These are phyloP conservation scores for Polymixis flavicincta DNA, from an alignment of 2,888 invertebrate genomes.

Conservation along the genomic window DNA sequence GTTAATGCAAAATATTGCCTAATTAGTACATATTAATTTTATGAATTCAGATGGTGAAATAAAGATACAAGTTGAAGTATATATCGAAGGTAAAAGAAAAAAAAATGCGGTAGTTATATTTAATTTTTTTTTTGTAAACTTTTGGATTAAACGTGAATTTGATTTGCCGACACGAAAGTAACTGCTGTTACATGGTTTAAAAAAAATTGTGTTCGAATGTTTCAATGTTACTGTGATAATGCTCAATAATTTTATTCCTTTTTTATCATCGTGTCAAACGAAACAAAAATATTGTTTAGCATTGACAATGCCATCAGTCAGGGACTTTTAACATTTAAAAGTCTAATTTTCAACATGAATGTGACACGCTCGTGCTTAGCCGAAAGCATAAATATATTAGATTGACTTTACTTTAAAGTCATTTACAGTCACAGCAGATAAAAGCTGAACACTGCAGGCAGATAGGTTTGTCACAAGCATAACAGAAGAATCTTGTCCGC, in stretches of 20 bases:
- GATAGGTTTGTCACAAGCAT: slow-evolving; percentile 10
- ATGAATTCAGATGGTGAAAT: neutral
- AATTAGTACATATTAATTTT: neutral
- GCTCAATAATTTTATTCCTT: too few species aligned
- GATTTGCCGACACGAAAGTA: neutral
- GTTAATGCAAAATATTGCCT: neutral
- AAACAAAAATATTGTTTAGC: neutral
- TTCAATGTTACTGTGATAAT: too few species aligned
- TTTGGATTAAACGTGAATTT: neutral
- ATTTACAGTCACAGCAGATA: slow-evolving; percentile 17
- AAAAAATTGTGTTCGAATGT: too few species aligned
- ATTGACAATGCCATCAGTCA: too few species aligned
- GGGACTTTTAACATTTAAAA: neutral
- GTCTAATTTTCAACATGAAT: neutral
- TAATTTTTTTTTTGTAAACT: neutral
- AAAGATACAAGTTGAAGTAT: neutral
- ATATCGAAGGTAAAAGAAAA: neutral
- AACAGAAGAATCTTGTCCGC: slow-evolving; percentile 16
- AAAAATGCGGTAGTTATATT: neutral
- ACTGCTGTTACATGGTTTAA: too few species aligned
- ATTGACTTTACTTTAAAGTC: neutral
- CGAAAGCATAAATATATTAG: neutral
- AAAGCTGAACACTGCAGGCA: slow-evolving; percentile 24
- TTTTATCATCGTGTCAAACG: neutral
- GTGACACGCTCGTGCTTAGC: neutral